These are phyloP conservation scores for Drosophila funebris DNA, from an alignment of 1,140 invertebrate genomes.

Conservation along the genomic window DNA sequence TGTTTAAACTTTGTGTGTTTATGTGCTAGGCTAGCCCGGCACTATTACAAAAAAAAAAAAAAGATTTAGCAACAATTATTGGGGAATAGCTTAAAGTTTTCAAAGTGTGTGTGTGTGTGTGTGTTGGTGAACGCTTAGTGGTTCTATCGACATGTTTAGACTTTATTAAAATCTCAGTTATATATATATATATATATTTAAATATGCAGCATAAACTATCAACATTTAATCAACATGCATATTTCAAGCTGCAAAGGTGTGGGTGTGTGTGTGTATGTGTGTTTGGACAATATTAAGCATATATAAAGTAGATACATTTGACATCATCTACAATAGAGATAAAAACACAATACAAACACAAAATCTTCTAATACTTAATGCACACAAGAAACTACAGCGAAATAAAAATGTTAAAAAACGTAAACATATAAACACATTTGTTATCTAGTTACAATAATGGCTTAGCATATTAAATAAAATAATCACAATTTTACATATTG, in stretches of 20 bases:
- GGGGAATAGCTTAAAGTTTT: conserved; percentile 19
- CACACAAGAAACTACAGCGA: conserved; percentile 1
- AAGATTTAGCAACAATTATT: conserved; percentile 37
- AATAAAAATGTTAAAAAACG: conserved; percentile 27
- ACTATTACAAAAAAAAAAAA: conserved; percentile 44
- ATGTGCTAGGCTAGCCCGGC: conserved; percentile 55
- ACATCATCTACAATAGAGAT: conserved; percentile 13
- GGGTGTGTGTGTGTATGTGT: neutral
- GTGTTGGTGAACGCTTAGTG: conserved; percentile 64
- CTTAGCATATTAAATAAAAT: conserved; percentile 61
- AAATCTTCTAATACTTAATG: conserved; percentile 44
- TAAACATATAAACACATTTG: conserved; percentile 34
- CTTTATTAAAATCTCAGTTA: conserved; percentile 56
- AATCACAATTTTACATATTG: conserved; percentile 75
- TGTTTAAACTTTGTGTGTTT: conserved; percentile 25
- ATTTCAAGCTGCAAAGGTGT: conserved; percentile 14
- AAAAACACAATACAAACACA: conserved; percentile 1
- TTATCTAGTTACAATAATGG: conserved; percentile 48
- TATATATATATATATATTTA: conserved; percentile 32
- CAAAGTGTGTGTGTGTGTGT: conserved; percentile 25
- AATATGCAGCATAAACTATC: conserved; percentile 21
- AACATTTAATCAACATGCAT: conserved; percentile 22
- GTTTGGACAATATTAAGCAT: neutral
- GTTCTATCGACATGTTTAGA: conserved; percentile 77
- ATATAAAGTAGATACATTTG: conserved; percentile 17